phyloP scores from a whole-genome alignment of 2,888 invertebrate genomes.

The Sicus ferrugineus region DNA sequence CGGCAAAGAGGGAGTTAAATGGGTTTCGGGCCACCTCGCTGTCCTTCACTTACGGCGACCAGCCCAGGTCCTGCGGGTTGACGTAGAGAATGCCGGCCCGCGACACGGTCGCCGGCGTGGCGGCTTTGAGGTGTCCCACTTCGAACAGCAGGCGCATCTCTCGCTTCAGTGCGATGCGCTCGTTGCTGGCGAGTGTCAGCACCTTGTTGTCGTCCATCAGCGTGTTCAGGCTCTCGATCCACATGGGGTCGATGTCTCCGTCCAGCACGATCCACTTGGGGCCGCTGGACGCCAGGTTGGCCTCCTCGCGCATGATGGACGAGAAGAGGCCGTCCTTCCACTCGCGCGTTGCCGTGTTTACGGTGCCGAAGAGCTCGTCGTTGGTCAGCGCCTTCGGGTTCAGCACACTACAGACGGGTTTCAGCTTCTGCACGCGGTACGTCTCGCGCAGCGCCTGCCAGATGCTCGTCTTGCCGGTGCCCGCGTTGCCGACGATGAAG shows the following conservation, averaged over 20 bases:
- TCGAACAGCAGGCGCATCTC: conserved; percentile 92
- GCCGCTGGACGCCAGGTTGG: conserved; percentile 82
- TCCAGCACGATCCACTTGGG: conserved; percentile 96
- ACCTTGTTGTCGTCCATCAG: conserved; percentile 98
- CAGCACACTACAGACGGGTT: conserved; percentile 86
- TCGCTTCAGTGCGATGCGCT: conserved; percentile 88
- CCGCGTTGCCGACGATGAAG: conserved; percentile 85
- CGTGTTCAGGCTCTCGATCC: conserved; percentile 97
- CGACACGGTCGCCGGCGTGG: conserved; percentile 96
- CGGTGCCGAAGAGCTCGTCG: conserved; percentile 93
- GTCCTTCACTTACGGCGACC: conserved; percentile 81
- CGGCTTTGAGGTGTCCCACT: conserved; percentile 88
- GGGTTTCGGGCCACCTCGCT: background rate
- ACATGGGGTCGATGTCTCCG: conserved; percentile 82
- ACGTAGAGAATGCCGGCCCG: conserved; percentile 94
- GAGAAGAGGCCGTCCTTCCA: conserved; percentile 94
- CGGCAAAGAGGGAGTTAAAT: background rate
- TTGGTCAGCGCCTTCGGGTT: conserved; percentile 95
- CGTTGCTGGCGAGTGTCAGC: conserved; percentile 92
- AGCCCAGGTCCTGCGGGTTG: conserved; percentile 92
- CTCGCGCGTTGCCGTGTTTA: conserved; percentile 91
- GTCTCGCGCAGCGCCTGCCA: conserved; percentile 91
- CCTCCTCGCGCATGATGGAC: conserved; percentile 91
- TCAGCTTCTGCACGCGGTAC: conserved; percentile 71
- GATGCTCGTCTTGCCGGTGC: conserved; percentile 92